Base-by-base conservation (phyloP, 2,113 vertebrate genomes). In the Centropus bengalensis region DNA sequence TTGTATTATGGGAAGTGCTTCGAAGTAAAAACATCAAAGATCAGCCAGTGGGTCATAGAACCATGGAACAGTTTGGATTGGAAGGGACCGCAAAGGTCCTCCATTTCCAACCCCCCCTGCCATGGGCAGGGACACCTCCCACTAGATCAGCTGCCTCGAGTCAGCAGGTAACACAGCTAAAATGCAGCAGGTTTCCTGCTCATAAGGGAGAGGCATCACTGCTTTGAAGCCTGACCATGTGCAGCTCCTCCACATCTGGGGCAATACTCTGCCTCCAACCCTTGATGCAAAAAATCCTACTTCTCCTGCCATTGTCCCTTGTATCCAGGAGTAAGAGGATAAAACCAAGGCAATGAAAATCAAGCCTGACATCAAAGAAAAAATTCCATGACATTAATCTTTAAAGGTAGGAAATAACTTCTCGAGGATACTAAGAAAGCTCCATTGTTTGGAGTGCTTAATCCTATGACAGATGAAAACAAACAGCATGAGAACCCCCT, bases 331-430 rank as follows among this genome's bases (percentile, higher is more conserved):
- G 40, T 54, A 86, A 88, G 73, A 78, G 58, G 86, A 91, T 92
- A 86, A 88, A 86, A 78, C 5, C 32, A 40, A 87, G 83, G 36
- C 66, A 71, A 21, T 23, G 27, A 32, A 80, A 89, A 22, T 51
- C 47, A 80, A 44, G 58, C 40, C 58, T 45, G 27, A 87, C 66
- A 87, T 82, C 38, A 91, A 91, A 93, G 49, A 67, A 78, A 68
- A 78, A 49, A n/a, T 87, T 76, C 64, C n/a, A 56, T 54, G 0
- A 69, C 52, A 54, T 56, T 92, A 78, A 79, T 66, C 49, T 84
- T 89, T 75, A 84, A 94, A 89, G n/a, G 70, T 73, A 79, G 58
- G 54, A 85, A 88, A 82, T 58, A 84, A 86, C 24, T 82, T 91
- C 73, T 56, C 2, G 4, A 87, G 83, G 62, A 76, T 40, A 86